Evolutionary conservation across 2,797 vertebrate species (phyloP).

Genomic region (Pitangus sulphuratus): DNA sequence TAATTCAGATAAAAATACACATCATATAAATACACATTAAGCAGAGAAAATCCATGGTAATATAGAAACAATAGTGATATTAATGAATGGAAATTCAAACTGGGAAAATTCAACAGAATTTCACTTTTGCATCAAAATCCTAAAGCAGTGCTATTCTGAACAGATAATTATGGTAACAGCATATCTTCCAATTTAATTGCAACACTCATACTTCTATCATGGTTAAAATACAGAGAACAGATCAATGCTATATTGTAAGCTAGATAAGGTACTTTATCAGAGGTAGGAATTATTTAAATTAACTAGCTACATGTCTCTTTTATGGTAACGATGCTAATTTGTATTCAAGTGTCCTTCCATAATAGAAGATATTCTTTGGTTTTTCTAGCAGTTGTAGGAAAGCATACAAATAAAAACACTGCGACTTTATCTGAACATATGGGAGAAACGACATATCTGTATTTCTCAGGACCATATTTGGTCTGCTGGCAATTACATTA

Average conservation of each 20-base stretch:
- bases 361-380: not conserved
- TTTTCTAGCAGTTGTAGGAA: not conserved
- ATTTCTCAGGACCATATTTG: not conserved
- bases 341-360: not conserved
- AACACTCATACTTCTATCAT: not conserved
- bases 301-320: not conserved
- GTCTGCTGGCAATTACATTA: not conserved
- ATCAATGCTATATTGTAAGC: not conserved
- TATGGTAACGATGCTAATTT: constrained; percentile 2
- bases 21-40: not conserved
- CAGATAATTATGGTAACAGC: not conserved
- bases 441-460: not conserved
- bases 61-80: not conserved
- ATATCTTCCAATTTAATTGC: not conserved
- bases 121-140: not conserved
- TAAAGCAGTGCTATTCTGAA: accelerated
- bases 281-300: constrained; percentile 2
- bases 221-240: not conserved
- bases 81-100: not conserved
- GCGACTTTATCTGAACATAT: not conserved
- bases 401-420: not conserved
- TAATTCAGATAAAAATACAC: not conserved
- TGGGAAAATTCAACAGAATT: not conserved
- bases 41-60: not conserved
- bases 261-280: not conserved